phyloP scores from a whole-genome alignment of 1,140 invertebrate species.

The Papilio polyxenes region DNA sequence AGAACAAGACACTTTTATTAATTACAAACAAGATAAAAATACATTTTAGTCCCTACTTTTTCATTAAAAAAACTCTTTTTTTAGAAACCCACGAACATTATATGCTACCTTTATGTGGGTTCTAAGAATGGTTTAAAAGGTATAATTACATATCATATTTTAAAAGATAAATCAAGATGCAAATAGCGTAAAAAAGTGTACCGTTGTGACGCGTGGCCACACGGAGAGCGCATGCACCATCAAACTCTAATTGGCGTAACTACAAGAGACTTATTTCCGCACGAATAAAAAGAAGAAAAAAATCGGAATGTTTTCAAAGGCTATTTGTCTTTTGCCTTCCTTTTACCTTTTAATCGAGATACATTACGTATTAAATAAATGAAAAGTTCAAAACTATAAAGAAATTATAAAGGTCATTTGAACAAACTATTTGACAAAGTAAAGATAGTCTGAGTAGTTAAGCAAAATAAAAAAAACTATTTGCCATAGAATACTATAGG shows the following conservation, averaged over 20 bases:
- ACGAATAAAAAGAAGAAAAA: conserved; percentile 38
- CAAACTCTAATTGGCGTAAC: conserved; percentile 72
- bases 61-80: too few relatives aligned
- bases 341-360: conserved; percentile 4
- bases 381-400: neutral
- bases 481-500: too few relatives aligned
- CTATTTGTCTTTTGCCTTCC: conserved; percentile 5
- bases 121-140: neutral
- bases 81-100: too few relatives aligned
- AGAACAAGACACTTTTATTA: neutral
- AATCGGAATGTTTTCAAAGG: conserved; percentile 15
- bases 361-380: neutral
- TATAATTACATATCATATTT: neutral
- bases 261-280: conserved; percentile 69
- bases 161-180: conserved; percentile 23
- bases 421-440: neutral
- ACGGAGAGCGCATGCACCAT: conserved; percentile 69
- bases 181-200: conserved; percentile 39
- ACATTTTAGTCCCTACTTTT: too few relatives aligned
- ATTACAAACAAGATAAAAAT: too few relatives aligned
- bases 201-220: conserved; percentile 62
- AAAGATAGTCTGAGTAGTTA: neutral
- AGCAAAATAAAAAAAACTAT: too few relatives aligned
- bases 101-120: too few relatives aligned
- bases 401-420: neutral